phyloP scores from a whole-genome alignment of 1,140 invertebrate species.

The Meloidogyne chitwoodi region DNA sequence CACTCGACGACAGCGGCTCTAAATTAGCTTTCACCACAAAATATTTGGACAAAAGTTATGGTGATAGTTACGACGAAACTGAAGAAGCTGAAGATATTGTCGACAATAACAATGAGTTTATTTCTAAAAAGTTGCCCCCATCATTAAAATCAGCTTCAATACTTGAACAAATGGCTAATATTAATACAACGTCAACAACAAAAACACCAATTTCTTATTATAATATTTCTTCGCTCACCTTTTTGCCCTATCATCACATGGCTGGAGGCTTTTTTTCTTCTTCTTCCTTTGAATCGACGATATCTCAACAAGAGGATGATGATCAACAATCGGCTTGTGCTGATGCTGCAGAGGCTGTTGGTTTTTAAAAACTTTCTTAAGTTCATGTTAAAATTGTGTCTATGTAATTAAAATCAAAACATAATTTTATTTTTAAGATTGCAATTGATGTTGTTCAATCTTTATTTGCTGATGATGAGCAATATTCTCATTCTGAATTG shows the following conservation, averaged over 20 bases:
- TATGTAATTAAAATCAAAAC: too few species aligned
- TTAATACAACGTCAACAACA: neutral
- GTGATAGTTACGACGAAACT: neutral
- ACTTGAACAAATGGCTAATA: neutral
- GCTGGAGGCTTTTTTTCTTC: neutral
- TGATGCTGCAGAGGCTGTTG: conserved; percentile 7
- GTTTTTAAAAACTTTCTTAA: conserved; percentile 1
- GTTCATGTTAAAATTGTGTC: neutral
- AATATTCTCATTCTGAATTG: neutral
- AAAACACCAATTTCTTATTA: neutral
- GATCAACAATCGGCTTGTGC: neutral
- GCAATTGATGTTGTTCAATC: conserved; percentile 22
- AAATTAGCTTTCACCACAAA: neutral
- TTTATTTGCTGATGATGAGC: conserved; percentile 17
- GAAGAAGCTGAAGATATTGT: neutral
- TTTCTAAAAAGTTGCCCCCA: neutral
- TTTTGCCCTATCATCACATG: conserved; percentile 2
- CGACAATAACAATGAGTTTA: neutral
- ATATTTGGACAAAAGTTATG: neutral
- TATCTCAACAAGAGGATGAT: conserved; percentile 6
- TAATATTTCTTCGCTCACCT: neutral
- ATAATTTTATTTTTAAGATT: neutral
- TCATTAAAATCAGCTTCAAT: neutral
- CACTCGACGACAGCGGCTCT: neutral
- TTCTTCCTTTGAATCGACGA: conserved; percentile 3